Base-by-base conservation (phyloP, 2,797 vertebrate species). In the Ctenosaura bakeri region DNA sequence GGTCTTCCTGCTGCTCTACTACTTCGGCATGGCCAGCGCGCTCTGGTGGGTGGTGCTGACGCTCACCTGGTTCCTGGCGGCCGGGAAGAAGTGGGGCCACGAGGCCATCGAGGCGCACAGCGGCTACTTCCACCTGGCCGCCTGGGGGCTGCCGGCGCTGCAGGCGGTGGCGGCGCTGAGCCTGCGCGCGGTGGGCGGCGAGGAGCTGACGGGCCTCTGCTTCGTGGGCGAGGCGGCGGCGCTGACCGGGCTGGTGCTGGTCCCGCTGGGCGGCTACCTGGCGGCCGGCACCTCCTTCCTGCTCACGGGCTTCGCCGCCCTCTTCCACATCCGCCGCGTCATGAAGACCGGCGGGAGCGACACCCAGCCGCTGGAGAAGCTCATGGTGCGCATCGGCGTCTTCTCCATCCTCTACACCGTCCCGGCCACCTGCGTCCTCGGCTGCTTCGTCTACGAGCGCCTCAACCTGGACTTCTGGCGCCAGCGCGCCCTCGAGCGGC, bases 11-110 rank as follows among this genome's bases (percentile, higher is more conserved):
- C 98, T 99, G 94, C 98, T 99, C 87, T 99, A 99, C 96, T 99
- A 99, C 96, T 99, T 99, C 0, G 99, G 99, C 90, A 99, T 99
- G 99, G 99, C 99, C 90, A 99, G 98, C 50, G 99, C 99, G 0
- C 98, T 99, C 88, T 99, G 99, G 99, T 99, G 99, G 99, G 99
- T 99, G 20, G 96, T 99, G 88, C 98, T 99, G 89, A 99, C 99
- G 0, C 97, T 99, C 95, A 99, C 99, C 85, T 99, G 99, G 99
- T 99, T 99, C 96, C 97, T 99, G 94, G 99, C 99, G 0, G 99
- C 99, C 0, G 98, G 99, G 52, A 99, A 99, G 97, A 99, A 99
- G 91, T 99, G 99, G 99, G 99, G 99, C 82, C 99, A 99, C 0
- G 99, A 99, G 92, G 99, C 99, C 87, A 99, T 99, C 0, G 99